Percentiles rank a stretch among this genome's conserved stretches.
Conservation (phyloP, 2,888 invertebrate genomes). For the Volucella bombylans region DNA sequence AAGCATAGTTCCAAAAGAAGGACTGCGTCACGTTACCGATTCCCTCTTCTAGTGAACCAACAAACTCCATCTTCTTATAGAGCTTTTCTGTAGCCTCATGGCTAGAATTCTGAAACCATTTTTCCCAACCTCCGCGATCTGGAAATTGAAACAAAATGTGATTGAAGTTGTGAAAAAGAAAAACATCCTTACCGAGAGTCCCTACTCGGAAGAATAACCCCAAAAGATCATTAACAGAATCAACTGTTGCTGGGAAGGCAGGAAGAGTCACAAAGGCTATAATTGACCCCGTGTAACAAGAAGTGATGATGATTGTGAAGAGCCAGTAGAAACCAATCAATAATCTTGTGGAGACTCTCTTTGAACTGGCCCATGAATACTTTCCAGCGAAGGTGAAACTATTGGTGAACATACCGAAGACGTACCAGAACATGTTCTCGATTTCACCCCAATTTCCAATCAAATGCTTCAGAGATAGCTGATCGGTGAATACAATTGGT, state of each 20-base stretch:
- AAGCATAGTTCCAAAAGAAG: conserved; percentile 91
- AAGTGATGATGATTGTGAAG: conserved; percentile 92
- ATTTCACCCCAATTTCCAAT: conserved; percentile 88
- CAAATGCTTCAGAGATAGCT: conserved; percentile 86
- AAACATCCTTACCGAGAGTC: conserved; percentile 85
- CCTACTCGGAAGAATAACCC: conserved; percentile 88
- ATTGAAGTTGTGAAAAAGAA: neutral
- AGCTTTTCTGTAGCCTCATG: conserved; percentile 86
- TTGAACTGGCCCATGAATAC: conserved; percentile 88
- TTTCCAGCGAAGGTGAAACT: conserved; percentile 88
- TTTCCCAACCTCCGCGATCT: conserved; percentile 90
- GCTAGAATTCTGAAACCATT: conserved; percentile 88
- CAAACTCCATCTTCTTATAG: conserved; percentile 87
- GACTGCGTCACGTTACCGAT: conserved; percentile 89
- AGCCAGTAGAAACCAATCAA: conserved; percentile 91
- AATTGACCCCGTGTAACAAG: conserved; percentile 92
- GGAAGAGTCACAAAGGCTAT: conserved; percentile 92
- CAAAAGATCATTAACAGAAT: conserved; percentile 87
- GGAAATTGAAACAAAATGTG: neutral
- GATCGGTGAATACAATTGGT: conserved; percentile 89
- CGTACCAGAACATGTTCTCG: conserved; percentile 94
- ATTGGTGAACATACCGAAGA: conserved; percentile 93
- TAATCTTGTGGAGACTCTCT: conserved; percentile 87
- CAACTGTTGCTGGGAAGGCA: conserved; percentile 88
- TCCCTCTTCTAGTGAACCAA: conserved; percentile 87